Conservation (phyloP, 2,797 vertebrate species). For the Thamnophis elegans region DNA sequence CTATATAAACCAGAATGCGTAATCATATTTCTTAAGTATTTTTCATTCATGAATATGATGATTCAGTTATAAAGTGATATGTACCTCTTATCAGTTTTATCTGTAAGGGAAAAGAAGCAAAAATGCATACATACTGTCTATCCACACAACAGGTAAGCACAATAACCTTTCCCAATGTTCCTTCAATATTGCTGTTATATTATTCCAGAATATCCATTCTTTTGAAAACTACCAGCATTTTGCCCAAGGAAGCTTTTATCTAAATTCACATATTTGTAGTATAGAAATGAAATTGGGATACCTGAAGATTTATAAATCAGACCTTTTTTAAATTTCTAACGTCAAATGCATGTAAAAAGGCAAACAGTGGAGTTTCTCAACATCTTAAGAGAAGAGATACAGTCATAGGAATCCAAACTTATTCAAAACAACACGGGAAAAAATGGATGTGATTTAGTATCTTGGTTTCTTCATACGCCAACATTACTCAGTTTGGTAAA, state of each 20-base stretch:
- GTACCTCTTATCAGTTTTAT: not conserved
- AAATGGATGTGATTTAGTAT: not conserved
- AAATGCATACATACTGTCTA: not conserved
- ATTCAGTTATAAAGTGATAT: not conserved
- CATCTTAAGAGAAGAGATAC: not conserved
- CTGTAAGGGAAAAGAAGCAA: not conserved
- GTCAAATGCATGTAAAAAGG: not conserved
- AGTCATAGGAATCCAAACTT: not conserved
- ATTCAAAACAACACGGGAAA: not conserved
- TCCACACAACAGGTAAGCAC: not conserved
- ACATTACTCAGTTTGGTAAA: not conserved
- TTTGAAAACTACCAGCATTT: not conserved
- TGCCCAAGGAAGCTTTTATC: not conserved
- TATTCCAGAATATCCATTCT: not conserved
- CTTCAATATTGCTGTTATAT: not conserved
- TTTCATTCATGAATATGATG: not conserved
- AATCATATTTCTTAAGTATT: not conserved
- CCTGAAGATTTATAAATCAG: not conserved
- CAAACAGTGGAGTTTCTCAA: not conserved
- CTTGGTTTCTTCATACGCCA: not conserved
- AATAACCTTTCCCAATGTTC: not conserved
- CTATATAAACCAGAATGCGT: not conserved
- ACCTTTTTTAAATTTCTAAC: not conserved
- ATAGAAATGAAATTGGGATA: not conserved
- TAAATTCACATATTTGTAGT: not conserved